phyloP scores from a whole-genome alignment of 1,140 invertebrate species.

The Muscidifurax raptorellus region DNA sequence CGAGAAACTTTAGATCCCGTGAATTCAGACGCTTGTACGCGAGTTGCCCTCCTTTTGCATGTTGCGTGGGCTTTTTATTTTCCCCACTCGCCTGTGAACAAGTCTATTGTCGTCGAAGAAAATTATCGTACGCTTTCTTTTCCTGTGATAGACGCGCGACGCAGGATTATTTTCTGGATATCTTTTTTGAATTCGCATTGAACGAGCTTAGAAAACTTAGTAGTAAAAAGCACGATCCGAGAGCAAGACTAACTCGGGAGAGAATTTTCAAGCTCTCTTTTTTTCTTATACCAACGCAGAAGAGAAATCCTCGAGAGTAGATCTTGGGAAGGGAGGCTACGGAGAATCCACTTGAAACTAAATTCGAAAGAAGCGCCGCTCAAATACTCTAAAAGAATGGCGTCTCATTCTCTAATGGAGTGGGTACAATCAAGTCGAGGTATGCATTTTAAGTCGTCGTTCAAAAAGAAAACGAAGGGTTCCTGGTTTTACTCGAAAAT shows the following conservation, averaged over 20 bases:
- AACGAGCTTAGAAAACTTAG: no score
- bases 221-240: no score
- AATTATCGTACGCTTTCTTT: background rate
- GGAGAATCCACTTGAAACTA: conserved; percentile 21
- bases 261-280: background rate
- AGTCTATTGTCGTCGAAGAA: conserved; percentile 4
- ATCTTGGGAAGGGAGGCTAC: background rate
- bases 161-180: no score
- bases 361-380: conserved; percentile 15
- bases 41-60: conserved; percentile 15
- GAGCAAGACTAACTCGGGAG: background rate
- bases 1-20: background rate
- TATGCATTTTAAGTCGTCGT: background rate
- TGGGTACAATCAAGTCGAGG: background rate
- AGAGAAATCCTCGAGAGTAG: background rate
- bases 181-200: no score
- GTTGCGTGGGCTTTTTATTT: background rate
- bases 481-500: background rate
- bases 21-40: background rate
- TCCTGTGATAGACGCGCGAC: background rate
- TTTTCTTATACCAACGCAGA: background rate
- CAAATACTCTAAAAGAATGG: conserved; percentile 2
- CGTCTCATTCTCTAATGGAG: conserved; percentile 12
- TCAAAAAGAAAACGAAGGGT: background rate
- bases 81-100: background rate